phyloP scores from a whole-genome alignment of 2,888 invertebrate genomes.

The Leucophenga maculata region DNA sequence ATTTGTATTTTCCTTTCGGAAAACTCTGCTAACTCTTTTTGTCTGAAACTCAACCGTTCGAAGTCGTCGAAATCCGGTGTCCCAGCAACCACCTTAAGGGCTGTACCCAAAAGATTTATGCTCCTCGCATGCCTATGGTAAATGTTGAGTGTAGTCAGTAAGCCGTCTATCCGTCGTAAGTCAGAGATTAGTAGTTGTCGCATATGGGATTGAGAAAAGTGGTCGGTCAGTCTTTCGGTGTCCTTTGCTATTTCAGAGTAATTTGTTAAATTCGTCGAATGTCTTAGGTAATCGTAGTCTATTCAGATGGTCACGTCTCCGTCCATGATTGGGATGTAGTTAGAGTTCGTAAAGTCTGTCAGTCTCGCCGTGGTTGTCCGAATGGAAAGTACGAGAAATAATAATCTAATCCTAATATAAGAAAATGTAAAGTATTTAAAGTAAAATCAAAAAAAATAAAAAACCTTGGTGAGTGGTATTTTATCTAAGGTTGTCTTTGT shows the following conservation, averaged over 20 bases:
- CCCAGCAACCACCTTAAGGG: conserved; percentile 15
- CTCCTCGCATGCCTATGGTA: conserved; percentile 17
- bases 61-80: conserved; percentile 25
- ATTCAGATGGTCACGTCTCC: conserved; percentile 7
- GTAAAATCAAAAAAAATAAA: too few species aligned
- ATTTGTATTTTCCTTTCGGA: not conserved
- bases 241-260: conserved; percentile 21
- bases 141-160: not conserved
- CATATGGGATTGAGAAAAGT: conserved; percentile 26
- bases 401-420: not conserved
- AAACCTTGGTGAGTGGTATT: too few species aligned
- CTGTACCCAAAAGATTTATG: conserved; percentile 10
- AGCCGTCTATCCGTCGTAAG: not conserved
- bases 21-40: conserved; percentile 1
- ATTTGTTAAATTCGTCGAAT: not conserved
- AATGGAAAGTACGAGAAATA: too few species aligned
- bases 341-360: not conserved
- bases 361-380: not conserved
- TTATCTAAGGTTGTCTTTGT: too few species aligned
- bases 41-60: conserved; percentile 4
- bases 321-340: conserved; percentile 12
- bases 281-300: not conserved
- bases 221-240: conserved; percentile 6
- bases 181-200: not conserved
- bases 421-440: not conserved